These are phyloP conservation scores for Calliphora vomitoria DNA, from an alignment of 2,888 invertebrate species.

Conservation along the genomic window DNA sequence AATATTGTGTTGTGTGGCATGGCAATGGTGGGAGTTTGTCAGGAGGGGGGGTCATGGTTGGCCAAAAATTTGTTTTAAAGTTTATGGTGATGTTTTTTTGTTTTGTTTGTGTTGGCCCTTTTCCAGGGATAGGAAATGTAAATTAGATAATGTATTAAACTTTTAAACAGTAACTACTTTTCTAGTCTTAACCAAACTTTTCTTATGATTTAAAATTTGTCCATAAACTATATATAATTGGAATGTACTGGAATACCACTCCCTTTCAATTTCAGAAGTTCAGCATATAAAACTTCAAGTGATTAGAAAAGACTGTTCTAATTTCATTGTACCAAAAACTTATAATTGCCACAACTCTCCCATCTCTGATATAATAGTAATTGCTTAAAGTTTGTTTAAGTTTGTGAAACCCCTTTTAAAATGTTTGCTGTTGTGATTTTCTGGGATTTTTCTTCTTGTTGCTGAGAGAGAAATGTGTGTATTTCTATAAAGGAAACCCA, in stretches of 20 bases:
- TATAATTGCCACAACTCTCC: not conserved
- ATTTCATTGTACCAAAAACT: not conserved
- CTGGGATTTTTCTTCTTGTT: not conserved
- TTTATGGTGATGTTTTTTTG: not conserved
- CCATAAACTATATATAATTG: no score
- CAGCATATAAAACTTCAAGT: no score
- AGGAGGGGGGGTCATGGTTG: not conserved
- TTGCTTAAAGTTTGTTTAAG: not conserved
- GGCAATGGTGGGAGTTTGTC: not conserved
- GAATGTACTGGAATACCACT: no score
- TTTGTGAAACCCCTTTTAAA: slow-evolving; percentile 12
- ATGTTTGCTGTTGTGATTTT: slow-evolving; percentile 38
- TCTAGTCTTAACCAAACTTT: no score
- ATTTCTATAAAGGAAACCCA: slow-evolving; percentile 41
- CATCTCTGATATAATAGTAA: not conserved
- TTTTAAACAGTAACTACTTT: no score
- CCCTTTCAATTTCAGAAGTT: no score
- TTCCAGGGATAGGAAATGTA: no score
- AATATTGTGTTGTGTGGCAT: not conserved
- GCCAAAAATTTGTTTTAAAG: not conserved
- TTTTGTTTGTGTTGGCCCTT: no score
- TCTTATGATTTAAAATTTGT: no score
- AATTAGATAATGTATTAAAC: no score
- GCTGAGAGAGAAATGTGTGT: not conserved
- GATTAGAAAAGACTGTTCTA: no score